Evolutionary conservation across 2,888 invertebrate species (phyloP).

Genomic region (Habrosyne pyritoides): DNA sequence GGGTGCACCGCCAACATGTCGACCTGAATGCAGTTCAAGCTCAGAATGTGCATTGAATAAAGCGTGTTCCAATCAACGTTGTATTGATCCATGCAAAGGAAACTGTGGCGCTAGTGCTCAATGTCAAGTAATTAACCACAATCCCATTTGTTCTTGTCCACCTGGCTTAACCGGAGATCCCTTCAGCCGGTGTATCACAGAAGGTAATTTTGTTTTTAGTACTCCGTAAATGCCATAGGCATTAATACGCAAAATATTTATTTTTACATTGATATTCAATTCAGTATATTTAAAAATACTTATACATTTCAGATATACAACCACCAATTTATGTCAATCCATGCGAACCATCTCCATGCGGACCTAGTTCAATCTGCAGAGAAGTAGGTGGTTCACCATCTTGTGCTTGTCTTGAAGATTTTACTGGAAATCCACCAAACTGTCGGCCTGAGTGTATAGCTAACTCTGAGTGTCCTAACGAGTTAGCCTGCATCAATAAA

Average conservation of each 20-base stretch:
- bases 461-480: slow-evolving; percentile 88
- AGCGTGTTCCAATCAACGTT: slow-evolving; percentile 88
- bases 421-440: slow-evolving; percentile 87
- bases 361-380: slow-evolving; percentile 87
- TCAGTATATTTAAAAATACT: slow-evolving; percentile 5
- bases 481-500: slow-evolving; percentile 88
- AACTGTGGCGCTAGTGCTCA: slow-evolving; percentile 88
- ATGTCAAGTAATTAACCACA: slow-evolving; percentile 89
- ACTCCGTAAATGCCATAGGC: no score
- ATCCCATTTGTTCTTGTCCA: slow-evolving; percentile 88
- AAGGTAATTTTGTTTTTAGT: slow-evolving; percentile 70
- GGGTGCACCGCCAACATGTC: slow-evolving; percentile 88
- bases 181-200: slow-evolving; percentile 85
- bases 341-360: slow-evolving; percentile 90
- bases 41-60: slow-evolving; percentile 86
- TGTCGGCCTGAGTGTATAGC: slow-evolving; percentile 89
- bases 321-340: slow-evolving; percentile 72
- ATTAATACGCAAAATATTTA: no score
- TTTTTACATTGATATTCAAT: no score
- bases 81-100: slow-evolving; percentile 88
- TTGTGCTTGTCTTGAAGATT: slow-evolving; percentile 88
- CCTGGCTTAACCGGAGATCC: slow-evolving; percentile 88
- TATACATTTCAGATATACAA: slow-evolving; percentile 52
- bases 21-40: slow-evolving; percentile 88
- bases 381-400: slow-evolving; percentile 85